Evolutionary conservation across 2,797 vertebrate species (phyloP).

Genomic region (Loris lydekkerianus): DNA sequence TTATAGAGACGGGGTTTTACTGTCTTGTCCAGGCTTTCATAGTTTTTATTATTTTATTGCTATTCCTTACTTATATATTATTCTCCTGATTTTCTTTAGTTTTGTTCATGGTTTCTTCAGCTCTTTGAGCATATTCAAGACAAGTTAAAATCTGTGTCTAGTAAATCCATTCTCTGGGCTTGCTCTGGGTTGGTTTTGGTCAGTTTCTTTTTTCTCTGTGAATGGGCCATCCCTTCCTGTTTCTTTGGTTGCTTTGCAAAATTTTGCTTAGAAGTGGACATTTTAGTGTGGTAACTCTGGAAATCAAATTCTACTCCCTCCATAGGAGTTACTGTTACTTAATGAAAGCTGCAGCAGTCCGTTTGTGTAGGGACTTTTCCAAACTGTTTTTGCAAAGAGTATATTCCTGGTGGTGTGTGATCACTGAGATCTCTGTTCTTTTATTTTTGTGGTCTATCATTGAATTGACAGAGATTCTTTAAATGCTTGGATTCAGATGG

Average conservation of each 20-base stretch:
- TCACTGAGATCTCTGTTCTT: background rate
- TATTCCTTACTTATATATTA: background rate
- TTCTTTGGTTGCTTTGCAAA: background rate
- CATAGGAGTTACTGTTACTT: background rate
- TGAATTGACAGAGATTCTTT: background rate
- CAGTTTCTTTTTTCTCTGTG: background rate
- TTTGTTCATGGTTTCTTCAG: conserved; percentile 1
- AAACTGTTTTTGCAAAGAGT: background rate
- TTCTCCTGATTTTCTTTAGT: conserved; percentile 16
- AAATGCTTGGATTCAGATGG: background rate
- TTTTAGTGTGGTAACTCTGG: conserved; percentile 37
- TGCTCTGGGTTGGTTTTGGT: background rate
- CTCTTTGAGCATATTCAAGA: conserved; percentile 18
- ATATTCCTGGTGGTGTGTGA: background rate
- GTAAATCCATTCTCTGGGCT: background rate
- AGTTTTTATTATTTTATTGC: conserved; percentile 17
- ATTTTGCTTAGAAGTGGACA: conserved; percentile 11
- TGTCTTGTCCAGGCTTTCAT: background rate
- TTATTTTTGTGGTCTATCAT: background rate
- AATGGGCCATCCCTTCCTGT: background rate
- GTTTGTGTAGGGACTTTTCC: background rate
- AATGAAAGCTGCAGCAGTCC: background rate
- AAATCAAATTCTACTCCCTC: background rate
- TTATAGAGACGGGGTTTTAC: background rate
- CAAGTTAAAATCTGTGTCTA: background rate